phyloP scores from a whole-genome alignment of 2,888 invertebrate species.

The Drosophila helvetica region DNA sequence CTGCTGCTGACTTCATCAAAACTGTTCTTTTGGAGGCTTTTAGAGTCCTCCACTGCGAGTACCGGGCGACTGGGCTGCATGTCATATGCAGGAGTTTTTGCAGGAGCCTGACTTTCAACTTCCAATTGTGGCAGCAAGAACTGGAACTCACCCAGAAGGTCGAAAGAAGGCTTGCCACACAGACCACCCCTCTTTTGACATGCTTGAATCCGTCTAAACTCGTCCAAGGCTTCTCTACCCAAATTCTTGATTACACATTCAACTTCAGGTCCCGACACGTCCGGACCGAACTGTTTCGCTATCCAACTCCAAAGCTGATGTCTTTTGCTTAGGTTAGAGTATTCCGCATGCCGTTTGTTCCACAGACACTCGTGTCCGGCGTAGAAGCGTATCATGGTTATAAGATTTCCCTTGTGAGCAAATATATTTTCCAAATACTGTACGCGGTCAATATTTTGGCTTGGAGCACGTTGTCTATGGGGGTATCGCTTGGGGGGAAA shows the following conservation, averaged over 20 bases:
- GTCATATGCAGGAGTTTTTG: background rate
- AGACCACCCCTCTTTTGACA: background rate
- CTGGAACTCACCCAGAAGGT: slow-evolving; percentile 20
- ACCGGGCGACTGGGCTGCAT: background rate
- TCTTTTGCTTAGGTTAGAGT: slow-evolving; percentile 2
- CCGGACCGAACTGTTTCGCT: slow-evolving; percentile 26
- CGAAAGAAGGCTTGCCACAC: background rate
- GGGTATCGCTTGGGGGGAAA: background rate
- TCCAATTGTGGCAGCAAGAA: slow-evolving; percentile 15
- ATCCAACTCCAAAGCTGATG: slow-evolving; percentile 29
- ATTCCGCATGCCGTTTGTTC: slow-evolving; percentile 22
- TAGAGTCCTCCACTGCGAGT: background rate
- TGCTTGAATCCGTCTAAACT: slow-evolving; percentile 13
- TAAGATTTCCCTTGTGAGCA: slow-evolving; percentile 7
- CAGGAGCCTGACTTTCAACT: no score
- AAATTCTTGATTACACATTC: slow-evolving; percentile 2
- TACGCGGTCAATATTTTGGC: no score
- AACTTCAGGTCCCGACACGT: background rate
- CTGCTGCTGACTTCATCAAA: background rate
- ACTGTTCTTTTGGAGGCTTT: background rate
- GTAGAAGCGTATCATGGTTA: slow-evolving; percentile 35
- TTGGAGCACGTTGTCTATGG: background rate
- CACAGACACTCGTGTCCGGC: slow-evolving; percentile 37
- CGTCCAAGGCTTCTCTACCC: slow-evolving; percentile 8
- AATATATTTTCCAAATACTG: slow-evolving; percentile 1